Percentiles rank a stretch among this genome's conserved stretches.
phyloP scores from a whole-genome alignment of 2,113 vertebrate species.

The Otocyon megalotis region DNA sequence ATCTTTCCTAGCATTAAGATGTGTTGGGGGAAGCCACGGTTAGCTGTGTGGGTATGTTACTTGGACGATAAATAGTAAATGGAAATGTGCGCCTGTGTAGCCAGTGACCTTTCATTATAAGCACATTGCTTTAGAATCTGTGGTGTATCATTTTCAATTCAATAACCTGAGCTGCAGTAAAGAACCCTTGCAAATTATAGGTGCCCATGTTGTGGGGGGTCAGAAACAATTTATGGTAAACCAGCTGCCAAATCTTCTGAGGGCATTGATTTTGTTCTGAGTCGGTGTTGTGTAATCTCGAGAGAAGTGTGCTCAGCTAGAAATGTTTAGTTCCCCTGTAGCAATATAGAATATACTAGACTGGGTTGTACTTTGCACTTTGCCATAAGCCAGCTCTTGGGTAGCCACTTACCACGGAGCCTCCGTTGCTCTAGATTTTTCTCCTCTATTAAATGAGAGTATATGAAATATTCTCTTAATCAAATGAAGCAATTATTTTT shows the following conservation, averaged over 20 bases:
- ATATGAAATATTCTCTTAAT: constrained; percentile 8
- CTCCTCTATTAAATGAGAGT: neutral
- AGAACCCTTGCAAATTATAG: constrained; percentile 58
- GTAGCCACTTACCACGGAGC: neutral
- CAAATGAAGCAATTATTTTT: neutral
- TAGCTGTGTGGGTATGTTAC: neutral
- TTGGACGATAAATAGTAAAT: constrained; percentile 58
- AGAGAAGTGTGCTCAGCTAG: neutral
- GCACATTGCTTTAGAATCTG: constrained; percentile 47
- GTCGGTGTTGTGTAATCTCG: neutral
- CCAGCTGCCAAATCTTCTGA: constrained; percentile 2
- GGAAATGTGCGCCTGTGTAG: constrained; percentile 29
- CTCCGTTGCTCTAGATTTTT: neutral
- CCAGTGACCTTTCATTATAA: constrained; percentile 72
- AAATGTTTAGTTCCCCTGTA: neutral
- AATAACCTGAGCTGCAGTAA: constrained; percentile 25
- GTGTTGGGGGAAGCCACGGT: neutral
- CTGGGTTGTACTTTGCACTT: neutral
- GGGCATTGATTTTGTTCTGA: constrained; percentile 23
- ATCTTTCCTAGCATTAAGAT: neutral
- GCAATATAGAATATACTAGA: neutral
- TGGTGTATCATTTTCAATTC: constrained; percentile 62
- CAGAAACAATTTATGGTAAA: constrained; percentile 24
- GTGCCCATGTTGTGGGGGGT: neutral
- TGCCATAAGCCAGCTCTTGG: neutral